A percentile compares a stretch with the other conserved stretches of the same genome.
phyloP scores from a whole-genome alignment of 2,113 vertebrate species.

The Osmerus eperlanus region DNA sequence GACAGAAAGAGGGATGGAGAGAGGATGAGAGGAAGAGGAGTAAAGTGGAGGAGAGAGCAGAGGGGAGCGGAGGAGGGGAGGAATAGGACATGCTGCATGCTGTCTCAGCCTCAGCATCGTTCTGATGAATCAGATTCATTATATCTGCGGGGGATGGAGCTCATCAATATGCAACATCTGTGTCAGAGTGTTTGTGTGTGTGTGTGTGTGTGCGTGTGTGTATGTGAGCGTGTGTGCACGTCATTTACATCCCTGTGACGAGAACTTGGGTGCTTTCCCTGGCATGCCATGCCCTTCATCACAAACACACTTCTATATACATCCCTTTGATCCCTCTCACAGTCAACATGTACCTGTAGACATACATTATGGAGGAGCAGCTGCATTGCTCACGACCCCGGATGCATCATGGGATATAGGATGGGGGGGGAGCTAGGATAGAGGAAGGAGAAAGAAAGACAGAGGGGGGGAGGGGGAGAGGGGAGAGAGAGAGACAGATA shows the following conservation, averaged over 20 bases:
- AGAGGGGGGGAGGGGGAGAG: background rate
- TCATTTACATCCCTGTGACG: background rate
- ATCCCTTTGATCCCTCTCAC: slow-evolving; percentile 63
- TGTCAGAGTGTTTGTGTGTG: background rate
- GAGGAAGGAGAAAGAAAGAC: background rate
- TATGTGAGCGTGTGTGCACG: background rate
- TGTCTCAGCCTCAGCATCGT: slow-evolving; percentile 5
- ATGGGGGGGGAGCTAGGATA: background rate
- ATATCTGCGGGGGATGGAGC: slow-evolving; percentile 15
- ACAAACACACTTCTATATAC: slow-evolving; percentile 43
- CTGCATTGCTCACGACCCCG: slow-evolving; percentile 66
- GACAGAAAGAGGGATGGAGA: background rate
- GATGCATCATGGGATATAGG: slow-evolving; percentile 3
- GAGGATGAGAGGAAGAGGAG: slow-evolving; percentile 1
- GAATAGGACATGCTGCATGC: slow-evolving; percentile 8
- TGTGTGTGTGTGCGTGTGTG: background rate
- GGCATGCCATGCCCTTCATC: slow-evolving; percentile 41
- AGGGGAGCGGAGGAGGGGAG: slow-evolving; percentile 1
- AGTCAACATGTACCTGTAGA: slow-evolving; percentile 13
- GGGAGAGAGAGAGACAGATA: background rate
- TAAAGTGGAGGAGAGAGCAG: background rate
- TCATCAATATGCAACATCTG: slow-evolving; percentile 13
- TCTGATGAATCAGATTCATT: slow-evolving; percentile 41
- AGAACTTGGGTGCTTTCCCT: slow-evolving; percentile 23
- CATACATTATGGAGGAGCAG: slow-evolving; percentile 68